These are phyloP conservation scores for Mustelus asterias DNA, from an alignment of 2,113 vertebrate genomes.

Conservation along the genomic window DNA sequence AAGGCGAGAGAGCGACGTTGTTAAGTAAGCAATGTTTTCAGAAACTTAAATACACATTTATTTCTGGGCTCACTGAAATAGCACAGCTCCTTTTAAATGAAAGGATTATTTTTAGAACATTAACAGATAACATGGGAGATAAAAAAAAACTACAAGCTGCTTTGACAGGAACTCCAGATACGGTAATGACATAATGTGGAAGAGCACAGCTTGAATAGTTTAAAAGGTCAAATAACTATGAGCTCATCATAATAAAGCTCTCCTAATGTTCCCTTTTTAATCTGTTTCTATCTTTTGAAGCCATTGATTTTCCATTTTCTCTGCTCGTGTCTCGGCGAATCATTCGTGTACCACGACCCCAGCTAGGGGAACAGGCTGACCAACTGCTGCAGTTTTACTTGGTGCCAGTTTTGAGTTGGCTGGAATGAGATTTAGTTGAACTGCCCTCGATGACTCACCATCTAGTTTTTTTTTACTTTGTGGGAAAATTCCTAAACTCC, in stretches of 20 bases:
- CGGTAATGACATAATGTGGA: background rate
- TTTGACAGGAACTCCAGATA: conserved; percentile 13
- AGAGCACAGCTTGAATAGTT: background rate
- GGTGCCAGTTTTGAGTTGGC: background rate
- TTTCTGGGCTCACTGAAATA: background rate
- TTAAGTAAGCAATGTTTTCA: background rate
- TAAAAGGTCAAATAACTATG: conserved; percentile 17
- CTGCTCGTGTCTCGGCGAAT: background rate
- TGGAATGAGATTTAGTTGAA: background rate
- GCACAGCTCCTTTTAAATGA: background rate
- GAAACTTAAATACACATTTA: background rate
- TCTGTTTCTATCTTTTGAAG: background rate
- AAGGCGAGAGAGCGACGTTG: background rate
- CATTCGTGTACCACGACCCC: background rate
- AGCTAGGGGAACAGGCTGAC: background rate
- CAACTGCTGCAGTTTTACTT: background rate
- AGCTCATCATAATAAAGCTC: background rate
- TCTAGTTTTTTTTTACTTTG: background rate
- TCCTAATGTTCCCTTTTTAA: background rate
- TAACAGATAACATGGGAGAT: background rate
- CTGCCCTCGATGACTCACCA: background rate
- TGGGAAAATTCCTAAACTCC: background rate
- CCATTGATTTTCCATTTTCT: background rate
- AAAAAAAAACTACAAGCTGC: background rate
- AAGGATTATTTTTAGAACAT: conserved; percentile 27